phyloP scores from a whole-genome alignment of 2,113 vertebrate species.

The Nettapus auritus region DNA sequence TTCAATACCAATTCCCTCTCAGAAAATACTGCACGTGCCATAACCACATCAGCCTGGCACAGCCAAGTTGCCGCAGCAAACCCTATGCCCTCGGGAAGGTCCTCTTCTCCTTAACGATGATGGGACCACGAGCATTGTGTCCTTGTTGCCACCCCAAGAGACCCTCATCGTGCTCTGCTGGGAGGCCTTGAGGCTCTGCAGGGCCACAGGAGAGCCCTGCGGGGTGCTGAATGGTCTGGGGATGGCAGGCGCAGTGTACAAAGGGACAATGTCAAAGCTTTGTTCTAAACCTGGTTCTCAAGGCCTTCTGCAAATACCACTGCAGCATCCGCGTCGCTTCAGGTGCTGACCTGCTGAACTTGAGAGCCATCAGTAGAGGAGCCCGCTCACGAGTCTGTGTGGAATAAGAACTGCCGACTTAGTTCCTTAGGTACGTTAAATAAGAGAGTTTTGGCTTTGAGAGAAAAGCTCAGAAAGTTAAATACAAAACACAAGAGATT shows the following conservation, averaged over 20 bases:
- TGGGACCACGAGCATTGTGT: neutral
- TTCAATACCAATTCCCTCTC: constrained; percentile 29
- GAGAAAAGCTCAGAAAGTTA: constrained; percentile 22
- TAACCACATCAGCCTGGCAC: neutral
- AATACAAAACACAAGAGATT: constrained; percentile 30
- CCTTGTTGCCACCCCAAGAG: neutral
- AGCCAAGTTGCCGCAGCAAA: neutral
- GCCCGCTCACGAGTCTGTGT: neutral
- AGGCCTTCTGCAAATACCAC: neutral
- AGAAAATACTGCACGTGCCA: neutral
- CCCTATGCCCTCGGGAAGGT: neutral
- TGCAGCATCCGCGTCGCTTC: neutral
- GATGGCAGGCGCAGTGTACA: neutral
- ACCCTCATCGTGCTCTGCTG: accelerated
- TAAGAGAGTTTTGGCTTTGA: neutral
- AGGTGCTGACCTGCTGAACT: neutral
- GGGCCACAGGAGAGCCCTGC: neutral
- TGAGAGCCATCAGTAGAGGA: neutral
- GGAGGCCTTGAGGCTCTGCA: accelerated
- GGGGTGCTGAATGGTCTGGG: neutral
- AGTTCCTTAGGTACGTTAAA: neutral
- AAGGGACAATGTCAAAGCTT: neutral
- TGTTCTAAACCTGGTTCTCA: neutral
- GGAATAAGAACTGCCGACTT: neutral
- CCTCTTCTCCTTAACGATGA: neutral